Evolutionary conservation across 2,113 vertebrate genomes (phyloP).

Genomic region (Gnathonemus longibarbis): DNA sequence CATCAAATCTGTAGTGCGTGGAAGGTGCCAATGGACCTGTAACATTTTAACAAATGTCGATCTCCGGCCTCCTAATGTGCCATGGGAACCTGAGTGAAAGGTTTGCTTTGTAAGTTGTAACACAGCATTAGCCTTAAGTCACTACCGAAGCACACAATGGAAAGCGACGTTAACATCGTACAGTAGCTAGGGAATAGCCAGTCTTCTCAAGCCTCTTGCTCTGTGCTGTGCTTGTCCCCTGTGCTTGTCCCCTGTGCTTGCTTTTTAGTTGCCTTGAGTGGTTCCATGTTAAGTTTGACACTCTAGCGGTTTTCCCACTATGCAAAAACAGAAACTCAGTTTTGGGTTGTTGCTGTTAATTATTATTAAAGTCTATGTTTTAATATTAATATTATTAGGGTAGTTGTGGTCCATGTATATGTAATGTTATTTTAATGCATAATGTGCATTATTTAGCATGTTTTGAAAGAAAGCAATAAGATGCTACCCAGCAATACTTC

Average conservation of each 20-base stretch:
- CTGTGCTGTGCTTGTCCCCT: constrained; percentile 19
- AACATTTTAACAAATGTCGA: not conserved
- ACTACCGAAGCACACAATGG: not conserved
- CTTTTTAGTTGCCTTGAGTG: constrained; percentile 34
- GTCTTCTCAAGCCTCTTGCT: constrained; percentile 3
- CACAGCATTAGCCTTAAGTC: not conserved
- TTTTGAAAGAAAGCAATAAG: not conserved
- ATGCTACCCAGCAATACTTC: constrained; percentile 21
- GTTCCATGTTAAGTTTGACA: constrained; percentile 17
- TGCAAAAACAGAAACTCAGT: not conserved
- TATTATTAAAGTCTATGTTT: not conserved
- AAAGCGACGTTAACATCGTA: not conserved
- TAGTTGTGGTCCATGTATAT: constrained; percentile 21
- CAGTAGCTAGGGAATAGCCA: not conserved
- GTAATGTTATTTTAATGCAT: constrained; percentile 7
- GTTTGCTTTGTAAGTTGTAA: not conserved
- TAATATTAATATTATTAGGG: not conserved
- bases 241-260: constrained; percentile 38
- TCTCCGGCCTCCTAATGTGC: not conserved
- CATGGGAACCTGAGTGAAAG: not conserved
- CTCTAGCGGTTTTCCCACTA: not conserved
- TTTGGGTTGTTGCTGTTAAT: not conserved
- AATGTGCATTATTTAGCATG: constrained; percentile 14
- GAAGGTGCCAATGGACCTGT: not conserved
- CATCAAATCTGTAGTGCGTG: not conserved